These are phyloP conservation scores for Ectropis crepuscularia DNA, from an alignment of 2,888 invertebrate species.

Conservation along the genomic window DNA sequence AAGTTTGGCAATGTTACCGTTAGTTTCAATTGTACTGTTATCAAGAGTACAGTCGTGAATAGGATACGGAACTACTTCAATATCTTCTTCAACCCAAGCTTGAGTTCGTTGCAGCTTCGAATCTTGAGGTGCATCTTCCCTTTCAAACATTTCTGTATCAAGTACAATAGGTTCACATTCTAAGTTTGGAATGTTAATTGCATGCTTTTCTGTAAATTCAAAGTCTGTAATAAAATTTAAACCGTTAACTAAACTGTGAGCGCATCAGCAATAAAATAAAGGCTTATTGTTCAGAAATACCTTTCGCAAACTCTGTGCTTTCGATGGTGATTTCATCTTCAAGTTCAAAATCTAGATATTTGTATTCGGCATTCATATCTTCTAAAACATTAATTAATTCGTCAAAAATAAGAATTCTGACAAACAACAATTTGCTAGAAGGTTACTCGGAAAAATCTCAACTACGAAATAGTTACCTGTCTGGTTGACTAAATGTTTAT, in stretches of 20 bases:
- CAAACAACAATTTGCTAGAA: background rate
- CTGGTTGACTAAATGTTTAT: conserved; percentile 55
- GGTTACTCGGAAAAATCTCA: background rate
- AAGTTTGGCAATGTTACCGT: conserved; percentile 44
- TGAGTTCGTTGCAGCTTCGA: conserved; percentile 56
- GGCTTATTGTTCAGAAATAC: conserved; percentile 29
- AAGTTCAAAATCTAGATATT: conserved; percentile 40
- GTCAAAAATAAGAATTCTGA: background rate
- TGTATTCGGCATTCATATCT: conserved; percentile 20
- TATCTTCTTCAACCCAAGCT: conserved; percentile 61
- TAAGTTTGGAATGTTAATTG: conserved; percentile 38
- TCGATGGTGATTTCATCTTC: conserved; percentile 49
- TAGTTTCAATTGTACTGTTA: conserved; percentile 52
- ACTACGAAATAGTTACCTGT: conserved; percentile 47
- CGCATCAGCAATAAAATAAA: background rate
- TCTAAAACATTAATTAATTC: conserved; percentile 6
- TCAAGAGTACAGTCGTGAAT: conserved; percentile 43
- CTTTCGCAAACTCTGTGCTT: conserved; percentile 50
- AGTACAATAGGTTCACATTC: conserved; percentile 20
- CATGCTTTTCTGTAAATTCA: conserved; percentile 44
- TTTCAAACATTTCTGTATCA: conserved; percentile 21
- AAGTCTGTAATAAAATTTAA: conserved; percentile 41
- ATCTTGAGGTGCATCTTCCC: conserved; percentile 25
- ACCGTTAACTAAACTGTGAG: background rate
- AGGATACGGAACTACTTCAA: conserved; percentile 47